Evolutionary conservation across 2,888 invertebrate genomes (phyloP).

Genomic region (Sturmia bella): DNA sequence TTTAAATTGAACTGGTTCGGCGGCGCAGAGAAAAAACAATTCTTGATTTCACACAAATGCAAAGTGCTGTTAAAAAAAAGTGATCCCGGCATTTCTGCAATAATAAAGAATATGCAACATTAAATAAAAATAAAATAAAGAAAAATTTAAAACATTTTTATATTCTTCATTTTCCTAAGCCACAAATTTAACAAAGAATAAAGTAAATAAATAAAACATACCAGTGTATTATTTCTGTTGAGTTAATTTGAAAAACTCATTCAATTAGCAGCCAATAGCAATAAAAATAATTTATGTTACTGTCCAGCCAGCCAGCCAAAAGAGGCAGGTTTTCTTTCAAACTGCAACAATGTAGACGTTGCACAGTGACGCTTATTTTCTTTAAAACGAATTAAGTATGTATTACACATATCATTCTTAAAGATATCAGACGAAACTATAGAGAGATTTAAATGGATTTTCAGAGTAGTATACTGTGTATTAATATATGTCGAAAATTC

Average conservation of each 20-base stretch:
- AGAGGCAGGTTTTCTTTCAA: conserved; percentile 20
- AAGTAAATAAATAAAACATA: conserved; percentile 30
- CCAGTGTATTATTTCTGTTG: conserved; percentile 29
- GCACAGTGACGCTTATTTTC: conserved; percentile 18
- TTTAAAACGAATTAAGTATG: background rate
- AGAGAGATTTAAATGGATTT: too few relatives aligned
- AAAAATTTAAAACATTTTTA: too few relatives aligned
- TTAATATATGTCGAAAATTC: too few relatives aligned
- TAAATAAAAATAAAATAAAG: too few relatives aligned
- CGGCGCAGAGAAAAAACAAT: too few relatives aligned
- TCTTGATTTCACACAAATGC: too few relatives aligned
- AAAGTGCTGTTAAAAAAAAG: too few relatives aligned
- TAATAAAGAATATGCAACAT: too few relatives aligned
- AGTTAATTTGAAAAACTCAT: conserved; percentile 69
- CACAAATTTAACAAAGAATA: background rate
- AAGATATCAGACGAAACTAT: background rate
- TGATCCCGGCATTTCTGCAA: too few relatives aligned
- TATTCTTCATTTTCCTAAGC: too few relatives aligned
- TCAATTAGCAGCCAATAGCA: conserved; percentile 77
- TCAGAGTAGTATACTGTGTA: too few relatives aligned
- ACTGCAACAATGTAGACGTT: conserved; percentile 46
- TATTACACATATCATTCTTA: conserved; percentile 26
- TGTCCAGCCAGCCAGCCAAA: conserved; percentile 72
- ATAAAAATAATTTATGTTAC: conserved; percentile 77
- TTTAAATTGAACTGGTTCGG: too few relatives aligned